Base-by-base conservation (phyloP, 1,140 invertebrate genomes). In the Megalopta genalis region DNA sequence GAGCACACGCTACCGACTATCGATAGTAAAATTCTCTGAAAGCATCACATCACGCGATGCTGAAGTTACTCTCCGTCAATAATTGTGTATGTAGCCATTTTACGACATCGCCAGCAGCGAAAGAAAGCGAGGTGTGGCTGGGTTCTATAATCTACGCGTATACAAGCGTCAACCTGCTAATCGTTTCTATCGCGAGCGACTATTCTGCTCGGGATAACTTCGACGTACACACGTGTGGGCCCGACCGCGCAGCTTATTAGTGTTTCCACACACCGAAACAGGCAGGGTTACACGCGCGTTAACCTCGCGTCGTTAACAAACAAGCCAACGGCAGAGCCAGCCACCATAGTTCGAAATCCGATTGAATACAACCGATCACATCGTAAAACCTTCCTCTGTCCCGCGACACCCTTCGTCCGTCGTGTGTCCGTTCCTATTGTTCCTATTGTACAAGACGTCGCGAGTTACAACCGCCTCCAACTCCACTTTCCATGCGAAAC, bases 51-150 rank as follows among this genome's bases (percentile, higher is more conserved):
- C 57, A 37, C 10, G 14, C 63, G 52, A 67, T 66, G 39, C 37
- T 32, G 18, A 18, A 64, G 37, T 52, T 54, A 46, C 21, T 39
- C 23, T 39, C 21, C 37, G 23, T n/a, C 37, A 46, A n/a, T 77
- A 77, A 77, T 70, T 71, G 39, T 18, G 2, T 67, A 37, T 71
- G 75, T 67, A 77, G 67, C 75, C 75, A 77, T 77, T 77, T 77
- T 77, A 77, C 37, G 3, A 4, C 54, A 75, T 75, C 72, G 32
- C 27, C 32, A 3, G 8, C 21, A 59, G 42, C 67, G 32, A 27
- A 70, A 63, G 66, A 77, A 77, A 77, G 66, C 54, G 57, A 77
- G 66, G 75, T 70, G 67, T 77, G 67, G 75, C 75, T 70, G 5
- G 54, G 21, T 21, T 39, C 32, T 46, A 52, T 76, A 76, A 75